Conservation (phyloP, 2,113 vertebrate genomes). For the Phaetusa simplex region DNA sequence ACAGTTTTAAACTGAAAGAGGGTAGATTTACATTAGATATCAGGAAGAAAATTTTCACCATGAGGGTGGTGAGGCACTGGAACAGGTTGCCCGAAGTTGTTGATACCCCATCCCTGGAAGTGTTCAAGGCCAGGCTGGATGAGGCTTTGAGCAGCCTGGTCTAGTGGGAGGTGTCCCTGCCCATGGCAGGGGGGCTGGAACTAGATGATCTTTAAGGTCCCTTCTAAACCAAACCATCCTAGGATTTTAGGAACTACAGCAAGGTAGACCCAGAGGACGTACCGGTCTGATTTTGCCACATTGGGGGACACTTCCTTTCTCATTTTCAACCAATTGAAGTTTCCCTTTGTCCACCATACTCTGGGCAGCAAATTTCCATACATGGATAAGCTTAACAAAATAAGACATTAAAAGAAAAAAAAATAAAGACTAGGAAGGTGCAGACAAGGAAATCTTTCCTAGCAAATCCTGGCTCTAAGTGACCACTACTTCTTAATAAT, state of each 20-base stretch:
- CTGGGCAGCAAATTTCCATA: background rate
- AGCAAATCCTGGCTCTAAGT: background rate
- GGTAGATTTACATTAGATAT: background rate
- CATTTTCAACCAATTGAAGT: background rate
- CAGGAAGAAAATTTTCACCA: background rate
- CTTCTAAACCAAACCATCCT: background rate
- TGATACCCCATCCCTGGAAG: background rate
- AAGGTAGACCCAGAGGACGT: background rate
- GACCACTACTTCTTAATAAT: background rate
- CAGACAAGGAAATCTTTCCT: background rate
- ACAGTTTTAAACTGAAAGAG: background rate
- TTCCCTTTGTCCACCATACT: background rate
- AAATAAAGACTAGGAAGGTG: background rate
- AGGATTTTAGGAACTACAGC: background rate
- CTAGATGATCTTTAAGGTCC: background rate
- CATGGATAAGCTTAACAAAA: background rate
- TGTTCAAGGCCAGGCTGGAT: background rate
- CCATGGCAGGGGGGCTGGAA: background rate
- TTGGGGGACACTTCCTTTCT: background rate
- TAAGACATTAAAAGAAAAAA: background rate
- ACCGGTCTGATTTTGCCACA: background rate
- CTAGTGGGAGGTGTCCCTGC: background rate
- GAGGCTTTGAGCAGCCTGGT: background rate
- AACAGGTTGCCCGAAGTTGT: background rate
- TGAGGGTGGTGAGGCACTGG: background rate